Evolutionary conservation across 2,888 invertebrate genomes (phyloP).

Genomic region (Notodonta dromedarius): DNA sequence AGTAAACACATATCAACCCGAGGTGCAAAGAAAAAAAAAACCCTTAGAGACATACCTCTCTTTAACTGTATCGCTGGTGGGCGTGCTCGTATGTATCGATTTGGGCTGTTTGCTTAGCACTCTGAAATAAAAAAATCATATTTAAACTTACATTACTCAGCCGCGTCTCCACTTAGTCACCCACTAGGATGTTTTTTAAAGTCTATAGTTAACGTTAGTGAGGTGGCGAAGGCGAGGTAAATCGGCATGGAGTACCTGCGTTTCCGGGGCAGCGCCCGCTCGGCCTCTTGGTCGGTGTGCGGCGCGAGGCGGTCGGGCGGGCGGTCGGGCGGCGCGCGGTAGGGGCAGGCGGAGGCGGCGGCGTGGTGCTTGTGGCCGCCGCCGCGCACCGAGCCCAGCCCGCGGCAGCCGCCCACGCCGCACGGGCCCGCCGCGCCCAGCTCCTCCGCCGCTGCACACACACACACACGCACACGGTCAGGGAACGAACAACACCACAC

Average conservation of each 20-base stretch:
- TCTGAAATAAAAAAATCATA: slow-evolving; percentile 43
- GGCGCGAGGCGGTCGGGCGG: slow-evolving; percentile 53
- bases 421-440: slow-evolving; percentile 87
- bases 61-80: slow-evolving; percentile 60
- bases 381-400: slow-evolving; percentile 94
- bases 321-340: slow-evolving; percentile 67
- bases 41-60: slow-evolving; percentile 52
- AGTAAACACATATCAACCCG: no score
- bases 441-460: slow-evolving; percentile 85
- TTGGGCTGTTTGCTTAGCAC: slow-evolving; percentile 57
- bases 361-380: slow-evolving; percentile 90
- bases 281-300: slow-evolving; percentile 27
- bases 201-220: neutral
- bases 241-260: slow-evolving; percentile 44
- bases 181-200: neutral
- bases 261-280: slow-evolving; percentile 83
- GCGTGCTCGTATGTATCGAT: slow-evolving; percentile 57
- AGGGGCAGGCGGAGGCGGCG: slow-evolving; percentile 90
- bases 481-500: neutral
- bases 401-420: slow-evolving; percentile 93
- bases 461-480: neutral
- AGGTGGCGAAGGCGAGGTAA: neutral
- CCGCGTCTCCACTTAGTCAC: neutral
- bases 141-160: neutral
- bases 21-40: no score